Conservation (phyloP, 2,888 invertebrate genomes). For the Quadriops clusia region DNA sequence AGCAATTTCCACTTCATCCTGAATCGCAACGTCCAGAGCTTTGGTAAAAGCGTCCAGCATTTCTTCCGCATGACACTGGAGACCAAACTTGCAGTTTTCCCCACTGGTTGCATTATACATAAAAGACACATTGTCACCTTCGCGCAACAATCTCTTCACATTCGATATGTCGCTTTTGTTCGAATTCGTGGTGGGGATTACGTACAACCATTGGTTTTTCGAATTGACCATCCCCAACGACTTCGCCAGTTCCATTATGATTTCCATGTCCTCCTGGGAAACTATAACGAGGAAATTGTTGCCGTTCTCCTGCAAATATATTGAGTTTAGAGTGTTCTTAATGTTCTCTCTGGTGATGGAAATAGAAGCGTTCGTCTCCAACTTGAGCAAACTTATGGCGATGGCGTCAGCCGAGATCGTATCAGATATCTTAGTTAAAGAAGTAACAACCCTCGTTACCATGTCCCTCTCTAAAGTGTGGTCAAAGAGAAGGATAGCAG, state of each 20-base stretch:
- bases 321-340: slow-evolving; percentile 24
- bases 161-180: slow-evolving; percentile 41
- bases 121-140: slow-evolving; percentile 74
- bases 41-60: slow-evolving; percentile 52
- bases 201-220: slow-evolving; percentile 70
- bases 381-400: slow-evolving; percentile 28
- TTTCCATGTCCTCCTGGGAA: slow-evolving; percentile 47
- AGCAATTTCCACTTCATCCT: slow-evolving; percentile 59
- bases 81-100: slow-evolving; percentile 47
- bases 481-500: slow-evolving; percentile 61
- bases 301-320: slow-evolving; percentile 30
- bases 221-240: slow-evolving; percentile 55
- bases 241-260: slow-evolving; percentile 58
- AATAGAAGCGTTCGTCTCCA: slow-evolving; percentile 21
- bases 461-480: slow-evolving; percentile 53
- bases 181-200: slow-evolving; percentile 50
- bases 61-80: slow-evolving; percentile 59
- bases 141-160: slow-evolving; percentile 48
- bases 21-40: slow-evolving; percentile 55
- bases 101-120: slow-evolving; percentile 52
- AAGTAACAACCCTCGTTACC: slow-evolving; percentile 51
- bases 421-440: slow-evolving; percentile 38
- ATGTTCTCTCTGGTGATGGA: slow-evolving; percentile 25
- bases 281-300: slow-evolving; percentile 49
- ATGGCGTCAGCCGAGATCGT: slow-evolving; percentile 19